Evolutionary conservation across 2,888 invertebrate genomes (phyloP), one percentile per base, ranked within the genome.

Genomic region (Meteorus colon): DNA sequence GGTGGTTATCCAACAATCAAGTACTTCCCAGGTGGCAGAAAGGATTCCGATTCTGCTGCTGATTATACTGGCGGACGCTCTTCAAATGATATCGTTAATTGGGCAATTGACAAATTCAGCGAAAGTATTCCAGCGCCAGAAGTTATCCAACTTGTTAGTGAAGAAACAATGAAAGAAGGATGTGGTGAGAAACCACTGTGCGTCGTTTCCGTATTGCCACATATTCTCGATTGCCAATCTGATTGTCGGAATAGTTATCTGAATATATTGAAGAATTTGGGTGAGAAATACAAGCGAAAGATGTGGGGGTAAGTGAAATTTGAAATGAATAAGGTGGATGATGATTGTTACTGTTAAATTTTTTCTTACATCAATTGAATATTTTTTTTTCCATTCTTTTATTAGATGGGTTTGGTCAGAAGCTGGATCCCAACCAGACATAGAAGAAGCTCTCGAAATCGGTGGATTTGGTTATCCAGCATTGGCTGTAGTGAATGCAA

Each of bases 401-500:
- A 84, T 19, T 83, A 93, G 93, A 78, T 99, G 98, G 98, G 91
- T 96, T 14, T 99, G 99, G 99, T 90, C 96, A 1, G 98, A 99
- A 89, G 98, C 97, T 60, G 96, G 94, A 12, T 92, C 95, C 1
- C 98, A 99, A 89, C 89, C 92, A 0, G 93, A 94, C 0, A 89
- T 99, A 24, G 99, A 99, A 89, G 94, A 94, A 79, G 93, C 97
- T 0, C 90, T 99, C 48, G 99, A 97, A 87, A 95, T 99, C 81
- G 99, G 99, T 79, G 99, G 94, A 6, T 99, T 99, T 90, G 99
- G 99, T 12, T 99, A 99, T 90, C 99, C 99, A 1, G 98, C 99
- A 0, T 95, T 99, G 95, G 98, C 98, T 6, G 98, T 97, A 24
- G 95, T 99, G 75, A 99, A 98, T 90, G 93, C 95, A 16, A 96